Conservation (phyloP, 2,113 vertebrate species). For the Rostratula benghalensis region DNA sequence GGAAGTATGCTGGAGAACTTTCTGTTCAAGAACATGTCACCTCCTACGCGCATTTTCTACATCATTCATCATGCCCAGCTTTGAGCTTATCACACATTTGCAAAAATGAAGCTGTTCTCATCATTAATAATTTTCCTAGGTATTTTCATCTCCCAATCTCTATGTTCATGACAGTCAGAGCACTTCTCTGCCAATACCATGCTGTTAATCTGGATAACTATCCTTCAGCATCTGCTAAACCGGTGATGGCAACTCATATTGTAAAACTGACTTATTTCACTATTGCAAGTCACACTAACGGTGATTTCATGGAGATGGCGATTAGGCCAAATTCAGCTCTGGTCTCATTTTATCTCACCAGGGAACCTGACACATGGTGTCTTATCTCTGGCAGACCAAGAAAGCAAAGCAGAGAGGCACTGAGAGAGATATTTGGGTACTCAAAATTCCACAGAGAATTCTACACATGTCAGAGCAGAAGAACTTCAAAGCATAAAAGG, state of each 20-base stretch:
- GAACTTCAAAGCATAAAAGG: slow-evolving; percentile 14
- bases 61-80: slow-evolving; percentile 29
- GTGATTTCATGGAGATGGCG: background rate
- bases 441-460: background rate
- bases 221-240: background rate
- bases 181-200: background rate
- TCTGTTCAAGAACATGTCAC: slow-evolving; percentile 63
- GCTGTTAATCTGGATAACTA: background rate
- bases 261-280: background rate
- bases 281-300: background rate
- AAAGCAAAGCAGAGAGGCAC: background rate
- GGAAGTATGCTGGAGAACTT: slow-evolving; percentile 43
- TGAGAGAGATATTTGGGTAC: background rate
- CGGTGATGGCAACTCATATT: background rate
- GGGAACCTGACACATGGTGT: background rate
- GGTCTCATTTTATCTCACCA: background rate
- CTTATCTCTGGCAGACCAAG: slow-evolving; percentile 23
- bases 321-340: background rate
- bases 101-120: background rate
- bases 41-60: slow-evolving; percentile 47
- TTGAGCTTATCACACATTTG: background rate
- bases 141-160: background rate
- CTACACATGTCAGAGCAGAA: slow-evolving; percentile 34
- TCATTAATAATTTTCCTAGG: slow-evolving; percentile 17
- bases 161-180: background rate